A percentile compares a stretch with the other conserved stretches of the same genome.
These are phyloP conservation scores for Oscheius onirici DNA, from an alignment of 2,888 invertebrate genomes.

Conservation along the genomic window DNA sequence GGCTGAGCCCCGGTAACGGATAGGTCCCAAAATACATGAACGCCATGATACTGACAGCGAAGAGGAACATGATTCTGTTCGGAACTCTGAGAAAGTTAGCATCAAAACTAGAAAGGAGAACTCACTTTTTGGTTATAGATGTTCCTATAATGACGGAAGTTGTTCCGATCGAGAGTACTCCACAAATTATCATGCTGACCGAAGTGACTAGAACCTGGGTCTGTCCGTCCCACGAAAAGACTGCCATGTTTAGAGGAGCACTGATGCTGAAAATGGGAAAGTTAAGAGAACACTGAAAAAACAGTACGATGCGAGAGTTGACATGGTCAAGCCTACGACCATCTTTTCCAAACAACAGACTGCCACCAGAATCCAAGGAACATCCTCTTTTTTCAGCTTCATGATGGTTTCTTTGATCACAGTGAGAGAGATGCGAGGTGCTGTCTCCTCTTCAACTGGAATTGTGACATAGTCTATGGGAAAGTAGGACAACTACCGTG, in stretches of 20 bases:
- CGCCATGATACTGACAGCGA: conserved; percentile 40
- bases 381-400: conserved; percentile 28
- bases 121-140: conserved; percentile 6
- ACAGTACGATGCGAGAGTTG: conserved; percentile 38
- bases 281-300: neutral
- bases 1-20: conserved; percentile 37
- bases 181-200: conserved; percentile 36
- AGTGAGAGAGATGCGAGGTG: conserved; percentile 14
- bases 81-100: conserved; percentile 36
- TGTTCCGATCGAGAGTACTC: conserved; percentile 16
- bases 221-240: conserved; percentile 45
- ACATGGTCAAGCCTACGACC: conserved; percentile 35
- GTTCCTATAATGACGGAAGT: neutral
- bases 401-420: conserved; percentile 34
- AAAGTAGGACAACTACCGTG: conserved; percentile 28
- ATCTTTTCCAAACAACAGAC: conserved; percentile 49
- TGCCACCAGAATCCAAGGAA: conserved; percentile 44
- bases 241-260: conserved; percentile 42
- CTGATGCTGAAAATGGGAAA: conserved; percentile 6
- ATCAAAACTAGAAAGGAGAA: neutral
- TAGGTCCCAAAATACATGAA: conserved; percentile 44
- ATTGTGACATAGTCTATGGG: neutral
- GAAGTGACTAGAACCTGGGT: conserved; percentile 40
- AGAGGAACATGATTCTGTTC: conserved; percentile 40
- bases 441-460: conserved; percentile 4